Evolutionary conservation across 2,113 vertebrate species (phyloP), one percentile per base, ranked within the genome.

Genomic region (Psittacula cyanocephala): DNA sequence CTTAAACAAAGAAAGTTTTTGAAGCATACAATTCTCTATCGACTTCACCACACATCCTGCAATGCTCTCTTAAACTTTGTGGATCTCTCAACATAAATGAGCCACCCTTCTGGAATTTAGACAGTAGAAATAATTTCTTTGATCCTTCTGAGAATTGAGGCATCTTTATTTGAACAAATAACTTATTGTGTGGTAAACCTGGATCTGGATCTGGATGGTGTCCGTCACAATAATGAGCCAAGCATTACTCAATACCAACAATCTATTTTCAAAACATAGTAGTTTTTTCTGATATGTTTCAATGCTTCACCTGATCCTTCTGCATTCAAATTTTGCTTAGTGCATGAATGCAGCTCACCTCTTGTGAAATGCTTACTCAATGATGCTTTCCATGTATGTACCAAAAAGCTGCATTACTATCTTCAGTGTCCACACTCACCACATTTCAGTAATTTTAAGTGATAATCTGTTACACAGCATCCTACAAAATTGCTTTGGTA

Each of bases 1-100:
- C n/a, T 65, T 69, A 39, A 94, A 92, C 43, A 94, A 94, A 86
- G 79, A 64, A 81, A 81, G 50, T 53, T 94, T 95, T 78, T 88
- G 64, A 93, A 92, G 63, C 59, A 85, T 74, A 57, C 87, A 87
- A 64, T 91, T 94, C 70, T 95, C 75, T 91, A 82, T 77, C 1
- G 2, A 84, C 69, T 82, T 77, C 37, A 72, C 80, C 74, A 37
- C n/a, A 44, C 33, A 68, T 37, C 47, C 35, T 72, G 59, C 87
- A 95, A 80, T 9, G 16, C 28, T 72, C 74, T 44, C 57, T 68
- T 92, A 69, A 85, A 81, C 81, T 71, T 43, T 81, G 60, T 71
- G 50, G 68, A 33, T 55, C 31, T 91, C 74, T 88, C 59, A 81
- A 63, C 27, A 86, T 10, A 92, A 86, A 88, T 39, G 41, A 93